Conservation (phyloP, 2,113 vertebrate species). For the Thunnus thynnus region DNA sequence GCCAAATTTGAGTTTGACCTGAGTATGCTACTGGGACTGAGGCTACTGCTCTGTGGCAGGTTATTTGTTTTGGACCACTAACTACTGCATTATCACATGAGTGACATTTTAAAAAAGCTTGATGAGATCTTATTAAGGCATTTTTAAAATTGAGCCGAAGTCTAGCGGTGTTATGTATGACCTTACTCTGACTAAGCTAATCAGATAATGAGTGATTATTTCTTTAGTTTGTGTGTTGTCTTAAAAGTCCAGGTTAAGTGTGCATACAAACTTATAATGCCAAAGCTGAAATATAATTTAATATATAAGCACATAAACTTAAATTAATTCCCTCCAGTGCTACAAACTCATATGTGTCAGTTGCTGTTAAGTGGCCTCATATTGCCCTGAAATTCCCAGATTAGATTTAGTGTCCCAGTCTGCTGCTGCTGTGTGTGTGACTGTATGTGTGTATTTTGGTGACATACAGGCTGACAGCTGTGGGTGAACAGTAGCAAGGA, state of each 20-base stretch:
- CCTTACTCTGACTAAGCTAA: no score
- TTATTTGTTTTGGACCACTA: no score
- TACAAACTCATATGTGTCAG: neutral
- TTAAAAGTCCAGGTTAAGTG: neutral
- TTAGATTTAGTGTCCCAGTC: slow-evolving; percentile 26
- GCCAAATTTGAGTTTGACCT: no score
- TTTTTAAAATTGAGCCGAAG: no score
- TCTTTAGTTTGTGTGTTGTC: neutral
- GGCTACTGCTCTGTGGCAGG: no score
- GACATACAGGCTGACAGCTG: slow-evolving; percentile 13
- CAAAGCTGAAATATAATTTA: neutral
- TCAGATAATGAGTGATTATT: no score
- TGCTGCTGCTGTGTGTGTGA: slow-evolving; percentile 19
- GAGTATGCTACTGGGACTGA: no score
- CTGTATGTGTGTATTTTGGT: slow-evolving; percentile 22
- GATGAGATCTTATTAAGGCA: no score
- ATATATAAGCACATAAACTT: neutral
- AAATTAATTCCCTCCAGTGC: neutral
- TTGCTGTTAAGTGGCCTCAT: slow-evolving; percentile 38
- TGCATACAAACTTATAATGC: neutral
- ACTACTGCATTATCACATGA: no score
- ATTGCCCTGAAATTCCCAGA: slow-evolving; percentile 41
- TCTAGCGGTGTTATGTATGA: no score
- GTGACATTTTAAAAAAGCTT: no score
- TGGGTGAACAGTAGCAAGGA: slow-evolving; percentile 32